These are phyloP conservation scores for Tribolium castaneum DNA, from an alignment of 1,140 invertebrate species.

Conservation along the genomic window DNA sequence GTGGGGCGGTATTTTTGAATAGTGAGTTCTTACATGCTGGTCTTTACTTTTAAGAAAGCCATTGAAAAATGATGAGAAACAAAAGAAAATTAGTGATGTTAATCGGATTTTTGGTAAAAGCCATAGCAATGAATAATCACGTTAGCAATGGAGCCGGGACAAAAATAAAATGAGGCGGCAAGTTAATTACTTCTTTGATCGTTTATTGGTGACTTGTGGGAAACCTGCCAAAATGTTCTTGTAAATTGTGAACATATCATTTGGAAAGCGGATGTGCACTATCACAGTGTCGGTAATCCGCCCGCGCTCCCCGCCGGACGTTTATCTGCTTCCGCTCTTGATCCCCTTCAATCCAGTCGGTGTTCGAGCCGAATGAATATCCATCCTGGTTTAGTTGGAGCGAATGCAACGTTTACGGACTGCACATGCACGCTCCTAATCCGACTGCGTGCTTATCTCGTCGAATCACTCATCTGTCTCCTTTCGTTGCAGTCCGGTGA, in stretches of 20 bases:
- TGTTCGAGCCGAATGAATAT: constrained; percentile 35
- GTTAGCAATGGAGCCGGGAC: constrained; percentile 42
- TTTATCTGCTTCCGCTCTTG: constrained; percentile 53
- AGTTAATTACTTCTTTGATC: constrained; percentile 56
- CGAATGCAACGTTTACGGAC: constrained; percentile 6
- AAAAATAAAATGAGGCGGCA: constrained; percentile 50
- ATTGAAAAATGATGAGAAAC: constrained; percentile 49
- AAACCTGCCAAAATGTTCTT: constrained; percentile 38
- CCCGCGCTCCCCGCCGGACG: constrained; percentile 45
- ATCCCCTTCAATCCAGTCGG: constrained; percentile 52
- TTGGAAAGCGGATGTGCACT: constrained; percentile 50
- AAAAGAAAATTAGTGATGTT: constrained; percentile 53
- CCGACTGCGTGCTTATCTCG: constrained; percentile 55
- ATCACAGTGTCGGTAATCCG: constrained; percentile 52
- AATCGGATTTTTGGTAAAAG: constrained; percentile 59
- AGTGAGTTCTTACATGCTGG: not conserved
- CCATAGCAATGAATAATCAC: constrained; percentile 59
- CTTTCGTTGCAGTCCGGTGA: constrained; percentile 21
- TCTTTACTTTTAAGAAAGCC: constrained; percentile 21
- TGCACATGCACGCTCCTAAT: constrained; percentile 53
- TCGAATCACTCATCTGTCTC: constrained; percentile 57
- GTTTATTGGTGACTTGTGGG: constrained; percentile 43
- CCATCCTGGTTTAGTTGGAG: constrained; percentile 2
- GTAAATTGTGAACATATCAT: constrained; percentile 49
- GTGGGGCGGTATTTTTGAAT: not conserved